Base-by-base conservation (phyloP, 2,888 invertebrate genomes). In the Cryptops parisi region DNA sequence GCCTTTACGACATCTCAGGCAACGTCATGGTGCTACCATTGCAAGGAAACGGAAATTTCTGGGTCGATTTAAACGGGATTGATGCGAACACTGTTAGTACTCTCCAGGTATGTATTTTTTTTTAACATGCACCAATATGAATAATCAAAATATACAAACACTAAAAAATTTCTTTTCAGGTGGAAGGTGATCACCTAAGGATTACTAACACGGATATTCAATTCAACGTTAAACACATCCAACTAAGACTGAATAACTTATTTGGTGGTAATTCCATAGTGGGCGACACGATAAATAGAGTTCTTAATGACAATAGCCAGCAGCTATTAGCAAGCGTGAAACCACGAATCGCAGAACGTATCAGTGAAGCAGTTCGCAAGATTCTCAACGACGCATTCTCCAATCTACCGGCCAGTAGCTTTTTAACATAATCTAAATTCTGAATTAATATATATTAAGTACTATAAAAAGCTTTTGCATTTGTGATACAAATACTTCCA, bases 371-470 rank as follows among this genome's bases (percentile, higher is more conserved):
- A n/a, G 52, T 52, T 17, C 25, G 44, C 26, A 52, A 39, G 15
- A 39, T 52, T 26, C 26, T 52, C n/a, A 52, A 52, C 24, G 52
- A 52, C 4, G 52, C 52, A 15, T 52, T 52, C 33, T 52, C 45
- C 2, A 52, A 25, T 52, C 39, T 52, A 19, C 52, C 52, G 3
- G 52, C 52, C 24, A 52, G 33, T 45, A 43, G 41, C 17, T 50
- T 50, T 41, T 23, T 50, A 17, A 19, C 40, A 17, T 50, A 50
- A 48, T n/a, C n/a, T n/a, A n/a, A n/a, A n/a, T n/a, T n/a, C n/a
- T n/a, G n/a, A n/a, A n/a, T n/a, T n/a, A n/a, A n/a, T n/a, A n/a
- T n/a, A n/a, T n/a, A n/a, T n/a, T n/a, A n/a, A n/a, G n/a, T n/a
- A n/a, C n/a, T n/a, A n/a, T n/a, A n/a, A n/a, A n/a, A n/a, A n/a